phyloP scores from a whole-genome alignment of 2,888 invertebrate species.

The Ichneumon xanthorius region DNA sequence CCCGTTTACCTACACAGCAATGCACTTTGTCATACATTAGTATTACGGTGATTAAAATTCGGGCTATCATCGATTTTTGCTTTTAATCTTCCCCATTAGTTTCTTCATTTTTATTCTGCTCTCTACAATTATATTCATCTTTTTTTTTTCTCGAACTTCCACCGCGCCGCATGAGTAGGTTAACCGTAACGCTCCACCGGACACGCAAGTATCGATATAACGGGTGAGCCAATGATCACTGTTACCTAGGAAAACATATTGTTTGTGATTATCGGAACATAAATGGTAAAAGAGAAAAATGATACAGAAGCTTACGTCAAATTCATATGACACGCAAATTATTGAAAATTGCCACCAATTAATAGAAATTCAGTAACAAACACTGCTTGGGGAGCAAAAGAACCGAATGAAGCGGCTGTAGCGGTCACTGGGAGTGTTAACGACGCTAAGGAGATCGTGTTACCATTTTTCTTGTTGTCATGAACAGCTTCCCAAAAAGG shows the following conservation, averaged over 20 bases:
- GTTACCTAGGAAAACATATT: not conserved
- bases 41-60: constrained; percentile 12
- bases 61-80: not conserved
- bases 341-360: not conserved
- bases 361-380: not conserved
- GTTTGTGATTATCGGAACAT: not conserved
- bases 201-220: constrained; percentile 13
- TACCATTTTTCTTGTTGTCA: constrained; percentile 10
- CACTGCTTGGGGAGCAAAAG: not conserved
- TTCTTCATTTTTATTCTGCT: not conserved
- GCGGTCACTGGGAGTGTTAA: not conserved
- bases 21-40: not conserved
- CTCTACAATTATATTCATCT: not conserved
- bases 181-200: constrained; percentile 14
- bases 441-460: constrained; percentile 2
- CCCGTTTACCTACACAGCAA: not conserved
- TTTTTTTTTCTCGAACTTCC: constrained; percentile 26
- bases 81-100: not conserved
- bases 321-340: not conserved
- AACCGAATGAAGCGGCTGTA: not conserved
- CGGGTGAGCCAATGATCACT: not conserved
- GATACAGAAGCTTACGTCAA: not conserved
- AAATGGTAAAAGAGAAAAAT: not conserved
- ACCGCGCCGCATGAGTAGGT: constrained; percentile 14
- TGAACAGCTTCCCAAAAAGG: not conserved